Conservation (phyloP, 2,113 vertebrate species). For the Eulacestoma nigropectus region DNA sequence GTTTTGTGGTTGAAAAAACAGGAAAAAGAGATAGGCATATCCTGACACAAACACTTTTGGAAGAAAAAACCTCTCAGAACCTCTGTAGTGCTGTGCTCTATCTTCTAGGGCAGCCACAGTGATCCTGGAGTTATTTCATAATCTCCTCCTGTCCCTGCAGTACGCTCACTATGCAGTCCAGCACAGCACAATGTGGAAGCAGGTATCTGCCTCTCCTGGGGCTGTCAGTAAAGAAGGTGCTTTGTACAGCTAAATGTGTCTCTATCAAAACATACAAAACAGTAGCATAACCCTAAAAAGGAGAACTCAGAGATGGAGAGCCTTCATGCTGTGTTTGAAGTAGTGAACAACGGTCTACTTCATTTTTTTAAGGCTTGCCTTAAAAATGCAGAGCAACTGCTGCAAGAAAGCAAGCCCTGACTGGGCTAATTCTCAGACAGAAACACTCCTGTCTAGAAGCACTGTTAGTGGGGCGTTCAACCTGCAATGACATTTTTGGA, state of each 20-base stretch:
- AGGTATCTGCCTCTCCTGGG: not conserved
- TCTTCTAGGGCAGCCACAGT: not conserved
- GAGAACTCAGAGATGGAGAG: not conserved
- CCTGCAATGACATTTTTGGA: not conserved
- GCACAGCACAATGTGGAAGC: not conserved
- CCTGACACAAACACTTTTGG: constrained; percentile 39
- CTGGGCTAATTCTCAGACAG: not conserved
- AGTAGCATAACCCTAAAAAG: not conserved
- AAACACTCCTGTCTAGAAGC: not conserved
- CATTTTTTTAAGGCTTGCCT: not conserved
- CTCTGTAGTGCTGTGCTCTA: not conserved
- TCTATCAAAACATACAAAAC: not conserved
- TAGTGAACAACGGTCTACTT: not conserved
- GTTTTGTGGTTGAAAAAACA: constrained; percentile 48
- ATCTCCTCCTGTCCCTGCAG: not conserved
- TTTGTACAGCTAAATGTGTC: not conserved
- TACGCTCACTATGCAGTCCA: not conserved
- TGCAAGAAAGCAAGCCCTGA: not conserved
- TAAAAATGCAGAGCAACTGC: not conserved
- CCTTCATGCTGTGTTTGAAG: not conserved
- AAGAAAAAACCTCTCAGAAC: not conserved
- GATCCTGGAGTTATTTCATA: not conserved
- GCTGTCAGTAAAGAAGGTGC: not conserved
- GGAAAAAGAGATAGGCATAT: constrained; percentile 36
- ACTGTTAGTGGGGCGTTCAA: not conserved